A percentile compares a stretch with the other conserved stretches of the same genome.
These are phyloP conservation scores for Poeciliopsis gracilis DNA, from an alignment of 2,797 vertebrate species.

Conservation along the genomic window DNA sequence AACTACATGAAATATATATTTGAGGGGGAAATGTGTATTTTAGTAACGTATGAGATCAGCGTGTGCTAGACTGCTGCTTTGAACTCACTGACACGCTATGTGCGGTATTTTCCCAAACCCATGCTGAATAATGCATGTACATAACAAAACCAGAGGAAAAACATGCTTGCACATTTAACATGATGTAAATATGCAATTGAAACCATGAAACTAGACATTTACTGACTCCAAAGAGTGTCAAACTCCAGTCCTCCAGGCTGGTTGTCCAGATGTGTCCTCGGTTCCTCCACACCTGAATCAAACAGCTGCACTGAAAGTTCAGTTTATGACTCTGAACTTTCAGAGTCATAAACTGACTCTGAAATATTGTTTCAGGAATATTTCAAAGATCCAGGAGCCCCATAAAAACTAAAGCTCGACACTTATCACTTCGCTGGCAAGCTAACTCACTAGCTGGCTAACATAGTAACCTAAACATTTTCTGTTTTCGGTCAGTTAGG, in stretches of 20 bases:
- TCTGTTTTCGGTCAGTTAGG: neutral
- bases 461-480: neutral
- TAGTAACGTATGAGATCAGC: neutral
- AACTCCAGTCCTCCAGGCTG: neutral
- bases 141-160: neutral
- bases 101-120: neutral
- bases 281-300: neutral
- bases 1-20: neutral
- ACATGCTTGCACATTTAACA: neutral
- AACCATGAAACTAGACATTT: neutral
- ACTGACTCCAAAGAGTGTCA: neutral
- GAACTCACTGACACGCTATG: neutral
- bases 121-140: neutral
- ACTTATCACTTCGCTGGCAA: neutral
- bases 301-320: neutral
- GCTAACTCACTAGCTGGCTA: neutral
- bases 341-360: too few relatives aligned
- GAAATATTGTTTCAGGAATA: neutral
- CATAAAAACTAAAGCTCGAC: neutral
- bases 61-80: neutral
- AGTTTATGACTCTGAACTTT: too few relatives aligned
- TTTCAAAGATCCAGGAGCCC: neutral
- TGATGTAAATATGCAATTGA: neutral
- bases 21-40: neutral
- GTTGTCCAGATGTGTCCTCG: neutral